Base-by-base conservation (phyloP, 2,113 vertebrate genomes). In the Cnemophilus loriae region DNA sequence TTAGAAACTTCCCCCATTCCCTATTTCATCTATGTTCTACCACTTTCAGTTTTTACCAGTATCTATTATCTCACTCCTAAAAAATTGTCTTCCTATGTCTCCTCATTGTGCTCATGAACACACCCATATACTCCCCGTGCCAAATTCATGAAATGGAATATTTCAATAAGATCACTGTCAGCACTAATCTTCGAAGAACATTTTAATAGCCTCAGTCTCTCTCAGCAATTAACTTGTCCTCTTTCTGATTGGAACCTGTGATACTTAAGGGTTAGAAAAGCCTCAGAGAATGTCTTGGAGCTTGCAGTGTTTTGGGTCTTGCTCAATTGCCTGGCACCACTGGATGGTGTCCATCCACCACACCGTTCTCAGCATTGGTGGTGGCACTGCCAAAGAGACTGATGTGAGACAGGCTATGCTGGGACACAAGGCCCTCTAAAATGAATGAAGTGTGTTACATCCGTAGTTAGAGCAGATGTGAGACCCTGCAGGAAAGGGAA, bases 351-450 rank as follows among this genome's bases (percentile, higher is more conserved):
- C 84, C 23, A 18, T 39, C 90, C 33, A 22, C 64, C 47, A 19
- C 2, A 1, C 42, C 0, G 0, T 69, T 81, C 69, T 59, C 26
- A 9, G 35, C 4, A 0, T 3, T 55, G 33, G 23, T 63, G 71
- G 37, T 52, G 32, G 50, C 76, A 21, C 33, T 69, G 50, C 59
- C 50, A 3, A 8, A 41, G 41, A 42, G 16, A 22, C 33, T 32
- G 26, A 10, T 41, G 52, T 33, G 63, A 77, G 55, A 44, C 27
- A 27, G 41, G 15, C 76, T 80, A 0, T 64, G 17, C 20, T 81
- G 69, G 37, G 75, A 67, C 50, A 65, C 46, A 23, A 49, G 50
- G 50, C n/a, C 1, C 64, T 91, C 78, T 13, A 13, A 80, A 56
- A 52, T 49, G 44, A 17, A 30, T 46, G 18, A 73, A 69, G 30